phyloP scores from a whole-genome alignment of 2,113 vertebrate genomes.

The Xerus inauris region DNA sequence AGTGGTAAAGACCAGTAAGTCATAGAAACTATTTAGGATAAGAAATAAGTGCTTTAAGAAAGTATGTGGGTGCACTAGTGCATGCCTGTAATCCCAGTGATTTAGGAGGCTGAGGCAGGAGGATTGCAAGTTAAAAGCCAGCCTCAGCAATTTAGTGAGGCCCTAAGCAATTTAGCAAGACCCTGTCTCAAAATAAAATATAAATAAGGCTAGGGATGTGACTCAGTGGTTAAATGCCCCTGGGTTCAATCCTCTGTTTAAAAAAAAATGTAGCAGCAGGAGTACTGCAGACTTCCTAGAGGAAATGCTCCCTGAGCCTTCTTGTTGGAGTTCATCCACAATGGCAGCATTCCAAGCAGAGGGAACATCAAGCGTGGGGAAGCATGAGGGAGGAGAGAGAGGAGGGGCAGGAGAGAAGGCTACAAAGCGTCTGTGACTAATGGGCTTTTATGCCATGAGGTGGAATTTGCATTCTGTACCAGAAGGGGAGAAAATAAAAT shows the following conservation, averaged over 20 bases:
- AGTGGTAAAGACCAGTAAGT: not conserved
- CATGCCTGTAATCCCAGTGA: no score
- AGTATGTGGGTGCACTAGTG: not conserved
- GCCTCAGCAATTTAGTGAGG: no score
- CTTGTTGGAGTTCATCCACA: not conserved
- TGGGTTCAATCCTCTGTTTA: no score
- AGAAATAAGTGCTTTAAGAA: conserved; percentile 17
- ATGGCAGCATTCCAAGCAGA: not conserved
- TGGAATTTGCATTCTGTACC: not conserved
- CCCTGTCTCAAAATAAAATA: no score
- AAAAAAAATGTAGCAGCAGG: not conserved
- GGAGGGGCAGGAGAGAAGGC: not conserved
- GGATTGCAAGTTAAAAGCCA: no score
- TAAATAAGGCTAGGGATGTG: no score
- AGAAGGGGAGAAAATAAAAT: not conserved
- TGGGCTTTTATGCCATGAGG: not conserved
- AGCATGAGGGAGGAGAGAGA: not conserved
- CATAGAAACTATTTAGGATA: not conserved
- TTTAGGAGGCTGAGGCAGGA: no score
- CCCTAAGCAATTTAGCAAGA: no score
- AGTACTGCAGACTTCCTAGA: not conserved
- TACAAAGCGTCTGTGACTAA: not conserved
- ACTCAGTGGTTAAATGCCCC: no score
- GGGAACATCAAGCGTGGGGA: not conserved
- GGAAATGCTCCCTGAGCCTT: not conserved